Conservation (phyloP, 2,113 vertebrate genomes). For the Cygnus buccinator region DNA sequence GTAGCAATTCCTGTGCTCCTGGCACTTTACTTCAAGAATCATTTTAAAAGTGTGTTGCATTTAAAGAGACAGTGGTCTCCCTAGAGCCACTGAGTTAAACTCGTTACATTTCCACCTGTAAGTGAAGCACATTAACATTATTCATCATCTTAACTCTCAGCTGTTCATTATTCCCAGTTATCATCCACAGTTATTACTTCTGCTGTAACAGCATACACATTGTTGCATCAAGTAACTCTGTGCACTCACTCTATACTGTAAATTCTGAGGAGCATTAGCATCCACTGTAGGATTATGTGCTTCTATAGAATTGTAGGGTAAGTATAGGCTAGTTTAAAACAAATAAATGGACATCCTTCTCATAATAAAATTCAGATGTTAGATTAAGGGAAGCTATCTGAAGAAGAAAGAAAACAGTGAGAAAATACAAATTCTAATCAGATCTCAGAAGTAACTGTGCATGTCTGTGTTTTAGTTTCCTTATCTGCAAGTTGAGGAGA, state of each 20-base stretch:
- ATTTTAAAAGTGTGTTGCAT: background rate
- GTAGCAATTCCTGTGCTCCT: background rate
- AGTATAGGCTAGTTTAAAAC: background rate
- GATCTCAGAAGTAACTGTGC: background rate
- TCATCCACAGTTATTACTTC: background rate
- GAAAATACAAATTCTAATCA: slow-evolving; percentile 1
- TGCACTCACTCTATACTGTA: background rate
- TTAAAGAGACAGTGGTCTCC: background rate
- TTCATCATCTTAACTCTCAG: background rate
- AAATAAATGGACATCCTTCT: background rate
- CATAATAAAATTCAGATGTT: background rate
- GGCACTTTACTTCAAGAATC: background rate
- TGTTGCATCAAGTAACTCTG: background rate
- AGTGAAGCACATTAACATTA: background rate
- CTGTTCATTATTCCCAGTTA: slow-evolving; percentile 3
- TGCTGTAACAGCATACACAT: background rate
- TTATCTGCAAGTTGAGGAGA: background rate
- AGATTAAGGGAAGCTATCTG: background rate
- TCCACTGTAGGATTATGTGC: background rate
- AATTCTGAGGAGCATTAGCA: background rate
- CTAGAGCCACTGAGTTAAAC: background rate
- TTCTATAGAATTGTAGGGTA: background rate
- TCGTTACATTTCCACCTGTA: background rate
- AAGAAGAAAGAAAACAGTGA: background rate
- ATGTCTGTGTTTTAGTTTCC: background rate